These are phyloP conservation scores for Tinea semifulvella DNA, from an alignment of 2,888 invertebrate genomes.

Conservation along the genomic window DNA sequence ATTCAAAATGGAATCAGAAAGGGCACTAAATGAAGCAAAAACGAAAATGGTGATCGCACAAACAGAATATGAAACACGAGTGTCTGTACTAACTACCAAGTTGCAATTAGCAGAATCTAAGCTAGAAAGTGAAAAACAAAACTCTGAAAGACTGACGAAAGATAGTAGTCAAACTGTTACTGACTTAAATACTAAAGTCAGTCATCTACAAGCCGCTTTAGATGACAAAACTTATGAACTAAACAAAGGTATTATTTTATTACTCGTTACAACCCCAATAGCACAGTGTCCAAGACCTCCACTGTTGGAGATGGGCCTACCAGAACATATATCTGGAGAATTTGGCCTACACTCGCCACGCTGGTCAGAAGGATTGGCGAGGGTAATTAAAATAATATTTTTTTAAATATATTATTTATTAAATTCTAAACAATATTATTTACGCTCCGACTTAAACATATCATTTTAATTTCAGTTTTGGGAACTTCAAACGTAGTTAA, in stretches of 20 bases:
- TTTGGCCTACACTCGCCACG: too few species aligned
- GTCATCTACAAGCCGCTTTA: slow-evolving; percentile 54
- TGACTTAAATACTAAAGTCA: slow-evolving; percentile 54
- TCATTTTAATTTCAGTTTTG: slow-evolving; percentile 36
- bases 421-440: not conserved
- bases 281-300: slow-evolving; percentile 18
- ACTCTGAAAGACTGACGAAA: slow-evolving; percentile 51
- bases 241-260: slow-evolving; percentile 47
- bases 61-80: slow-evolving; percentile 67
- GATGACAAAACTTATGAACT: slow-evolving; percentile 61
- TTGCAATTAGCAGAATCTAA: slow-evolving; percentile 62
- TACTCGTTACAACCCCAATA: too few species aligned
- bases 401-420: not conserved
- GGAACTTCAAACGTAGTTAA: slow-evolving; percentile 54
- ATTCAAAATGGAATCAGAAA: slow-evolving; percentile 58
- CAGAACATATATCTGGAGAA: too few species aligned
- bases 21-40: slow-evolving; percentile 57
- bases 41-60: slow-evolving; percentile 75
- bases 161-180: slow-evolving; percentile 56
- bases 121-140: slow-evolving; percentile 52
- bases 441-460: not conserved
- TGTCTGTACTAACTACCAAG: slow-evolving; percentile 62
- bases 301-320: too few species aligned
- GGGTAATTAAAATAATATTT: slow-evolving; percentile 3
- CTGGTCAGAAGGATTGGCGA: too few species aligned